A percentile compares a stretch with the other conserved stretches of the same genome.
These are phyloP conservation scores for Pheosia tremula DNA, from an alignment of 2,888 invertebrate species.

Conservation along the genomic window DNA sequence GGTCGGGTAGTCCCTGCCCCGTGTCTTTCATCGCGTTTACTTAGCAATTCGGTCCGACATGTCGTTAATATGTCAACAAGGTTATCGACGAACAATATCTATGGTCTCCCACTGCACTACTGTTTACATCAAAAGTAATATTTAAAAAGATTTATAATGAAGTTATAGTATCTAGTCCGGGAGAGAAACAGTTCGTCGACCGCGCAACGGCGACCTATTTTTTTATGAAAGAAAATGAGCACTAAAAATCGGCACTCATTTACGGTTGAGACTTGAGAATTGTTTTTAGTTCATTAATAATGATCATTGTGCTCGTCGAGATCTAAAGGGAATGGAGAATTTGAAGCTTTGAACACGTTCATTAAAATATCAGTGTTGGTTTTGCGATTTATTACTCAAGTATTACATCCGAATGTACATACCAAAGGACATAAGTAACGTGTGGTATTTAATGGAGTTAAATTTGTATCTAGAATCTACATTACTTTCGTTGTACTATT, in stretches of 20 bases:
- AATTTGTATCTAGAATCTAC: too few relatives aligned
- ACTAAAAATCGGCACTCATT: constrained; percentile 68
- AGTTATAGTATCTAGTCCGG: constrained; percentile 37
- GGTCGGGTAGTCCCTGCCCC: constrained; percentile 65
- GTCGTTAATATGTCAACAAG: constrained; percentile 78
- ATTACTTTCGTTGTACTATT: too few relatives aligned
- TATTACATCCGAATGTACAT: too few relatives aligned
- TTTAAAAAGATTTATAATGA: constrained; percentile 38
- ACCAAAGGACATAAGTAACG: too few relatives aligned
- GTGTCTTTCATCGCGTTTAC: constrained; percentile 72
- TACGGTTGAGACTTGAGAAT: constrained; percentile 36
- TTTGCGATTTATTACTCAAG: too few relatives aligned
- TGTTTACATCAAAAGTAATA: constrained; percentile 54
- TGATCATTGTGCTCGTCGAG: too few relatives aligned
- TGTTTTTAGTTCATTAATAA: constrained; percentile 5
- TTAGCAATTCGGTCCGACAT: constrained; percentile 71
- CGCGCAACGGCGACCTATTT: constrained; percentile 69
- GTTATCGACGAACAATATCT: constrained; percentile 69
- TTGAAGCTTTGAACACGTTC: too few relatives aligned
- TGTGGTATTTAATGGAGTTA: too few relatives aligned
- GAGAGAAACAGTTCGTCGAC: constrained; percentile 60
- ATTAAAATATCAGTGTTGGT: too few relatives aligned
- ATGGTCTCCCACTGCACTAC: constrained; percentile 49
- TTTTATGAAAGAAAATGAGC: constrained; percentile 61
- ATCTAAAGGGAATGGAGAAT: too few relatives aligned